These are phyloP conservation scores for Cepaea hortensis DNA, from an alignment of 2,888 invertebrate genomes.

Conservation along the genomic window DNA sequence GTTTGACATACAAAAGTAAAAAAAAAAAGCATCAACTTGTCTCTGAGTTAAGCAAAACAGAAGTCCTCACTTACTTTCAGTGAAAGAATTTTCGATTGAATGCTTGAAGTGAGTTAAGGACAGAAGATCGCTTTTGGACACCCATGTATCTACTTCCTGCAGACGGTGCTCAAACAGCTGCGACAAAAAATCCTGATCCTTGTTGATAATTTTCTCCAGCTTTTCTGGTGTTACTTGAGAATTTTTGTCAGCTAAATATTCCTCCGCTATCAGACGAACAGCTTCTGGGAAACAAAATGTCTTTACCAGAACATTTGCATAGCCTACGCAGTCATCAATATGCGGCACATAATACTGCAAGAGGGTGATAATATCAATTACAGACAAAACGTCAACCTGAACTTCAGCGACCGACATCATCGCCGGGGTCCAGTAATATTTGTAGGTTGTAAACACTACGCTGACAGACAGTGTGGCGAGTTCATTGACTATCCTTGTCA, in stretches of 20 bases:
- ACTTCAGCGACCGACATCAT: background rate
- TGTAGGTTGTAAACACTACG: slow-evolving; percentile 28
- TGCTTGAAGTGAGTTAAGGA: slow-evolving; percentile 22
- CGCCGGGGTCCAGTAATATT: background rate
- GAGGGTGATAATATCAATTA: slow-evolving; percentile 15
- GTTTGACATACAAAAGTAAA: too few species aligned
- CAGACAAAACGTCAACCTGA: background rate
- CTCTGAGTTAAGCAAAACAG: too few species aligned
- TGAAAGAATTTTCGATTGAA: slow-evolving; percentile 38
- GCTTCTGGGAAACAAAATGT: slow-evolving; percentile 37
- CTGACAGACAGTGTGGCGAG: background rate
- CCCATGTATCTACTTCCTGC: slow-evolving; percentile 11
- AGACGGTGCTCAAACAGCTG: slow-evolving; percentile 21
- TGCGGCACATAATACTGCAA: background rate
- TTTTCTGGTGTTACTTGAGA: slow-evolving; percentile 16
- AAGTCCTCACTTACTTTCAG: slow-evolving; percentile 20
- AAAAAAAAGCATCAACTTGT: too few species aligned
- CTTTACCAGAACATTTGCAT: slow-evolving; percentile 10
- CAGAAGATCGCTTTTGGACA: background rate
- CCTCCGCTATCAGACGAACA: slow-evolving; percentile 18
- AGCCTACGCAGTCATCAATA: background rate
- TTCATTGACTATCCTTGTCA: background rate
- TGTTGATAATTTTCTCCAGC: slow-evolving; percentile 25
- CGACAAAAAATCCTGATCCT: background rate
- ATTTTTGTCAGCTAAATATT: background rate